These are phyloP conservation scores for Papilio elwesi DNA, from an alignment of 2,888 invertebrate species.

Conservation along the genomic window DNA sequence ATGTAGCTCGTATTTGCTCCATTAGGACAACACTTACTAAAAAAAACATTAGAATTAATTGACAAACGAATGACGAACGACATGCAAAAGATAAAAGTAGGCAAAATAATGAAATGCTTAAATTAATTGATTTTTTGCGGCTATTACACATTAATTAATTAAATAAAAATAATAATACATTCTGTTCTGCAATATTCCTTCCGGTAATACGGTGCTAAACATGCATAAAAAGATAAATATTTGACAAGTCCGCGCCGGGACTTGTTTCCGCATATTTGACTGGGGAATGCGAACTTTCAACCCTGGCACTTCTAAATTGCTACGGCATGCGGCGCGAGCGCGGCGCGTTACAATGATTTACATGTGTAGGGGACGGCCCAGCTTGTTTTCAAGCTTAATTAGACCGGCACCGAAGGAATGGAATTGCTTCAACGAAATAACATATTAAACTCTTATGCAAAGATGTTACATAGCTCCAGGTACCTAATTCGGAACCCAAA, in stretches of 20 bases:
- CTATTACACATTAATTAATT: too few species aligned
- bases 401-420: constrained; percentile 16
- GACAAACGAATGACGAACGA: too few species aligned
- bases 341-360: constrained; percentile 55
- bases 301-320: constrained; percentile 51
- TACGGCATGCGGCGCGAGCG: constrained; percentile 63
- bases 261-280: constrained; percentile 73
- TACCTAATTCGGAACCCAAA: too few species aligned
- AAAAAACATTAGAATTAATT: too few species aligned
- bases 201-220: constrained; percentile 28
- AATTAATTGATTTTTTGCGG: too few species aligned
- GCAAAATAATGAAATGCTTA: too few species aligned
- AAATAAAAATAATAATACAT: background rate
- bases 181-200: constrained; percentile 1
- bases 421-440: background rate
- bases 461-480: too few species aligned
- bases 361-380: constrained; percentile 58
- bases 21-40: too few species aligned
- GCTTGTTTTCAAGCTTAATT: constrained; percentile 46
- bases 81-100: too few species aligned
- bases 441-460: background rate
- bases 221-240: constrained; percentile 45
- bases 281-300: constrained; percentile 64
- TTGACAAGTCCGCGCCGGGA: constrained; percentile 50
- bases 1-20: too few species aligned